These are phyloP conservation scores for Prionace glauca DNA, from an alignment of 2,797 vertebrate species.

Conservation along the genomic window DNA sequence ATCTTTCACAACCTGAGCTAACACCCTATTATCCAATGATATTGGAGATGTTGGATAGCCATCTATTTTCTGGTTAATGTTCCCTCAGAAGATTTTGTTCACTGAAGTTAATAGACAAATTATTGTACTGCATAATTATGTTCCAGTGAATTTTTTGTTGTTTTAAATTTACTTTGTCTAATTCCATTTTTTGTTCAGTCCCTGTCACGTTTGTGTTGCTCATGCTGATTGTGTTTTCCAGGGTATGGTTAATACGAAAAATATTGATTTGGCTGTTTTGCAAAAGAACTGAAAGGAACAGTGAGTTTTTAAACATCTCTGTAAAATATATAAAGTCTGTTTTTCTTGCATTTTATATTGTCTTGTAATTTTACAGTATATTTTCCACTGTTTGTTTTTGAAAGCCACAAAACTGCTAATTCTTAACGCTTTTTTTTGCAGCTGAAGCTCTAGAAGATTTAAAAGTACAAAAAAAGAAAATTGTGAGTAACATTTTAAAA, in stretches of 20 bases:
- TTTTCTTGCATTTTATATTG: background rate
- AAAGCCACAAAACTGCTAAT: background rate
- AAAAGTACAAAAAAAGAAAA: constrained; percentile 87
- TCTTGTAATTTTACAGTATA: constrained; percentile 17
- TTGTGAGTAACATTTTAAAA: constrained; percentile 71
- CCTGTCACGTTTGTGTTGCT: background rate
- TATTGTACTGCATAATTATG: background rate
- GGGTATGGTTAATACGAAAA: constrained; percentile 85
- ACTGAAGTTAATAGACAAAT: background rate
- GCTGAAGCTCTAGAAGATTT: constrained; percentile 91
- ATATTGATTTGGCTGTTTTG: constrained; percentile 81
- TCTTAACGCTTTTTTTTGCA: constrained; percentile 45
- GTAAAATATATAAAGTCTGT: background rate
- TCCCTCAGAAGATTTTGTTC: background rate
- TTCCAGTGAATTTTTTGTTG: background rate
- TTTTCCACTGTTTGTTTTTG: constrained; percentile 46
- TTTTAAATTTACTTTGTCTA: constrained; percentile 4
- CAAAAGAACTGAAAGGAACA: constrained; percentile 84
- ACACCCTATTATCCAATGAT: background rate
- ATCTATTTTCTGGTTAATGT: background rate
- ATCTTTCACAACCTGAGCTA: background rate
- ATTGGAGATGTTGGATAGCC: background rate
- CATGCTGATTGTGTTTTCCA: constrained; percentile 48
- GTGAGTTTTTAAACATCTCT: constrained; percentile 60
- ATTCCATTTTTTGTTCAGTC: background rate